These are phyloP conservation scores for Hormiphora californensis DNA, from an alignment of 37 sponge, comb jelly and placozoan species.

Conservation along the genomic window DNA sequence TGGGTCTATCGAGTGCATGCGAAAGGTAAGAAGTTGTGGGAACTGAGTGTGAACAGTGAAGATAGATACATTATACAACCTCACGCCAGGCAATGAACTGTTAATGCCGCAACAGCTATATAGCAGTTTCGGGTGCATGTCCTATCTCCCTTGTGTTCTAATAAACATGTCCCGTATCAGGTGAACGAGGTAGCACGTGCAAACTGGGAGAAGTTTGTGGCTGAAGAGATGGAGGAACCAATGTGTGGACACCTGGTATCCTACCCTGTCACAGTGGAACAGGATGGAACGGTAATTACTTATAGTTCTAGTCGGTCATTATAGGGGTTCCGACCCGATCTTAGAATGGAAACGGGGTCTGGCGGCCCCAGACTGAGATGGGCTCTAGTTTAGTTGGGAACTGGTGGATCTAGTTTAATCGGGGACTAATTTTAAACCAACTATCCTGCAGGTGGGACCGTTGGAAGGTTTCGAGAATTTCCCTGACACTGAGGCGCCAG, in stretches of 20 bases:
- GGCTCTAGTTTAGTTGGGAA: not conserved
- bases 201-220: slow-evolving; percentile 50
- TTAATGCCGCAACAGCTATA: not conserved
- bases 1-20: slow-evolving; percentile 19
- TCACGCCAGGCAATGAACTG: not conserved
- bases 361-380: not conserved
- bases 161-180: no score
- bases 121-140: not conserved
- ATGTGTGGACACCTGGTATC: not conserved
- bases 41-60: no score
- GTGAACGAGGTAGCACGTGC: slow-evolving; percentile 32
- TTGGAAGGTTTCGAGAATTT: slow-evolving; percentile 46
- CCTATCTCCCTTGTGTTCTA: not conserved
- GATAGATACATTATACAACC: not conserved
- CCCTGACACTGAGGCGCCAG: slow-evolving; percentile 23
- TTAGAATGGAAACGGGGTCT: not conserved
- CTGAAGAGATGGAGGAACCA: slow-evolving; percentile 8
- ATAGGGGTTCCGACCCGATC: no score
- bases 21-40: not conserved
- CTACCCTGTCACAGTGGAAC: not conserved
- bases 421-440: not conserved
- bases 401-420: no score
- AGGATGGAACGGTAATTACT: slow-evolving; percentile 51
- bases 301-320: no score
- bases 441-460: not conserved